These are phyloP conservation scores for Napeogenes inachia DNA, from an alignment of 2,888 invertebrate genomes.

Conservation along the genomic window DNA sequence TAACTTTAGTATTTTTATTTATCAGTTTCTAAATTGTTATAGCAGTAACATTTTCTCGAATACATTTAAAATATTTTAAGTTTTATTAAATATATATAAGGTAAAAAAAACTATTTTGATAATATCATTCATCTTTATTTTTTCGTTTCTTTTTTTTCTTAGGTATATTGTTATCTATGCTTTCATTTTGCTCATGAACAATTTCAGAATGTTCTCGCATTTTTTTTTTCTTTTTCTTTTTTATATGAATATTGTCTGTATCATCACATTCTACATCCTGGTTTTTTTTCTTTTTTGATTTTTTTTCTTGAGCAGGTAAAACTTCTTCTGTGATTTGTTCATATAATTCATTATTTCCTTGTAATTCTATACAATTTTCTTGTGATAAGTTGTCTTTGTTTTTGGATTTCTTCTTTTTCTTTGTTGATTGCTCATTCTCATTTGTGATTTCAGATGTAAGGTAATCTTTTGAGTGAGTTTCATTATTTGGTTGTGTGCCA, in stretches of 20 bases:
- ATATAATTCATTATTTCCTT: slow-evolving; percentile 3
- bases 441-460: not conserved
- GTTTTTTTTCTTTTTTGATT: slow-evolving; percentile 33
- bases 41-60: too few species aligned
- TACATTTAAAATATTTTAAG: too few species aligned
- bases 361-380: slow-evolving; percentile 9
- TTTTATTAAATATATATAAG: too few species aligned
- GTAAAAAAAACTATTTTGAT: slow-evolving; percentile 9
- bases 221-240: slow-evolving; percentile 32
- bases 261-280: slow-evolving; percentile 24
- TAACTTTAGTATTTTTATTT: too few species aligned
- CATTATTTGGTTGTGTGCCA: slow-evolving; percentile 14
- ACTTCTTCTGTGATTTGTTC: slow-evolving; percentile 10
- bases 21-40: too few species aligned
- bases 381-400: slow-evolving; percentile 7
- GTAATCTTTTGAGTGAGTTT: slow-evolving; percentile 1
- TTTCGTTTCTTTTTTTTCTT: slow-evolving; percentile 63
- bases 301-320: slow-evolving; percentile 31
- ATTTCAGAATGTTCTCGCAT: slow-evolving; percentile 9
- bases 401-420: slow-evolving; percentile 28
- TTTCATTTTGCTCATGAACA: slow-evolving; percentile 11
- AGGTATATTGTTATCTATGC: slow-evolving; percentile 42
- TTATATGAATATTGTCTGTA: slow-evolving; percentile 12
- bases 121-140: slow-evolving; percentile 39
- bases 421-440: slow-evolving; percentile 10